Base-by-base conservation (phyloP, 2,113 vertebrate species). In the Prolemur simus region DNA sequence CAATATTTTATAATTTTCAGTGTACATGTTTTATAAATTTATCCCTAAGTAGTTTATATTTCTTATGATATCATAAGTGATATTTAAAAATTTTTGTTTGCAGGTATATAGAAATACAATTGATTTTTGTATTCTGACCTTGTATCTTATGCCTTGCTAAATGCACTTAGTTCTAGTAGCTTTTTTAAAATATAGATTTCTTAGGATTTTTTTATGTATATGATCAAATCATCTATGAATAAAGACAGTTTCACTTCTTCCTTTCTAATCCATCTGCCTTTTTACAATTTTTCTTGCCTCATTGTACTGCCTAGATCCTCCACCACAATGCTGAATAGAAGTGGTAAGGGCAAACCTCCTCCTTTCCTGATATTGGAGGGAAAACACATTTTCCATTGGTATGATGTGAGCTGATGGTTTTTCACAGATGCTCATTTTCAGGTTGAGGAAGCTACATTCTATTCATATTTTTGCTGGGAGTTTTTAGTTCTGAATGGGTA, bases 261-360 rank as follows among this genome's bases (percentile, higher is more conserved):
- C 39, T 92, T 82, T 74, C 25, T 27, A 32, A 25, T 81, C 3
- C 54, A 4, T 86, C 45, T 29, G 6, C 63, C 18, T 64, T 64
- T 42, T 64, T n/a, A 34, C 14, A 34, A 25, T 73, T 87, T 94
- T 94, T 95, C 56, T 95, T 86, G 69, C 69, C 25, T 71, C 71
- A 21, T 37, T 89, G 47, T 47, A 84, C 23, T 82, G 15, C 29
- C 74, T 71, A 52, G 45, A 73, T 27, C 47, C 8, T 81, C 37
- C 14, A 32, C 10, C n/a, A 81, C 45, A 39, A 18, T 63, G 34
- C 21, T 87, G 56, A 81, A 23, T 17, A 73, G 63, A 71, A 58
- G 69, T 60, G 21, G 64, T 81, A 32, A 82, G 68, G 73, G 5
- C 54, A 58, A 13, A 54, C 32, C 49, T 66, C 73, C 47, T 78